Evolutionary conservation across 2,888 invertebrate species (phyloP).

Genomic region (Acanthopleura granulata): DNA sequence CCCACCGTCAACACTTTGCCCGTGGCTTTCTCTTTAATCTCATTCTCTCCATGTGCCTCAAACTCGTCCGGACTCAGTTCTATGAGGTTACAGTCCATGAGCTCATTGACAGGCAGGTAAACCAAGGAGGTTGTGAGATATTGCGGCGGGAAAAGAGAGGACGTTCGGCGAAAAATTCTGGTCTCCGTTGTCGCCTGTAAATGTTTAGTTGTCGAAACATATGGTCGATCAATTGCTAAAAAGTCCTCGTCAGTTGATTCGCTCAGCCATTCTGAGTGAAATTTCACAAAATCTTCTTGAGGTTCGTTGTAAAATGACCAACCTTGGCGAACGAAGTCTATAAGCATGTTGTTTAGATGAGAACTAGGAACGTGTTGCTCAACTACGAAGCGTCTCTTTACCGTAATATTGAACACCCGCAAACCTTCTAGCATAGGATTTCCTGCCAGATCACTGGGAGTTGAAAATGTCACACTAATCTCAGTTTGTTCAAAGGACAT

Average conservation of each 20-base stretch:
- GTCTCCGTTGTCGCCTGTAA: no score
- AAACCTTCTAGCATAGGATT: not conserved
- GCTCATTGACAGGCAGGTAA: not conserved
- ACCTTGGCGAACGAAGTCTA: not conserved
- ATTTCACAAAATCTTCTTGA: not conserved
- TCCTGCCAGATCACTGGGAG: not conserved
- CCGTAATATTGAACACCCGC: not conserved
- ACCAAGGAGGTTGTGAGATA: not conserved
- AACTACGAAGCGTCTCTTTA: not conserved
- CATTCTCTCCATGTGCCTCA: not conserved
- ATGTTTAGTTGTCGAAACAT: no score
- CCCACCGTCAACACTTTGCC: not conserved
- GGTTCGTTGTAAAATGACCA: not conserved
- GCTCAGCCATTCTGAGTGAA: not conserved
- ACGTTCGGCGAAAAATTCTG: no score
- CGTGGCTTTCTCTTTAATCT: not conserved
- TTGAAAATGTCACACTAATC: no score
- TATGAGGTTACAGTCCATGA: not conserved
- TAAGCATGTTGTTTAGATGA: not conserved
- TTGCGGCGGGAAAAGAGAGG: not conserved
- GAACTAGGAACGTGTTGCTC: not conserved
- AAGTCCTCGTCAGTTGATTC: not conserved
- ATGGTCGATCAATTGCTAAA: no score
- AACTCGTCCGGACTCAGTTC: not conserved
- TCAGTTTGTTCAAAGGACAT: no score